A percentile compares a stretch with the other conserved stretches of the same genome.
Evolutionary conservation across 53 echinoderm and acorn worm genomes (phyloP).

Genomic region (Temnopleurus reevesii): DNA sequence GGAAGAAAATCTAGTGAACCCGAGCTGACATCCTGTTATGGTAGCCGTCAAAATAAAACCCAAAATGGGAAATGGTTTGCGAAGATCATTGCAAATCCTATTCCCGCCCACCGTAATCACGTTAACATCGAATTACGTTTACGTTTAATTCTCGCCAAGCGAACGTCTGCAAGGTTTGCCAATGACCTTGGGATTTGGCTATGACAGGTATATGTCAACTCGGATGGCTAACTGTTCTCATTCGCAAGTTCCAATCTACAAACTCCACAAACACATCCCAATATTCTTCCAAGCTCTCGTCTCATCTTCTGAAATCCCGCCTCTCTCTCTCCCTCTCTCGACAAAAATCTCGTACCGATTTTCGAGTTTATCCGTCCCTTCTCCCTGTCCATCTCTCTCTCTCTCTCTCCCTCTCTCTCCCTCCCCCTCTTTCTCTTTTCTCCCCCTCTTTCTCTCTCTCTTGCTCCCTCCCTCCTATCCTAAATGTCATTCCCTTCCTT

Average conservation of each 20-base stretch:
- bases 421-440: neutral
- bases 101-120: conserved; percentile 45
- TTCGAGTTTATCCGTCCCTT: neutral
- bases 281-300: neutral
- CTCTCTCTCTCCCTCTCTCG: neutral
- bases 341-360: neutral
- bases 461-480: neutral
- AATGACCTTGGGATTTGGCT: conserved; percentile 8
- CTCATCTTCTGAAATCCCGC: neutral
- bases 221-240: neutral
- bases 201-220: conserved; percentile 29
- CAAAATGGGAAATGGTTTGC: neutral
- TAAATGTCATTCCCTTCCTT: neutral
- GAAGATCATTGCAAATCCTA: conserved; percentile 49
- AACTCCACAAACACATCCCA: neutral
- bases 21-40: neutral
- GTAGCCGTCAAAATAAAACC: conserved; percentile 18
- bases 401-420: neutral
- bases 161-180: neutral
- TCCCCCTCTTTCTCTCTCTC: neutral
- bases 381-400: neutral
- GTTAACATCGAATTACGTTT: conserved; percentile 47
- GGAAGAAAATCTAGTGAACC: neutral
- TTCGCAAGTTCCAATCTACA: conserved; percentile 23
- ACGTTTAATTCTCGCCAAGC: conserved; percentile 36